Evolutionary conservation across 2,888 invertebrate species (phyloP).

Genomic region (Caenorhabditis sinica): DNA sequence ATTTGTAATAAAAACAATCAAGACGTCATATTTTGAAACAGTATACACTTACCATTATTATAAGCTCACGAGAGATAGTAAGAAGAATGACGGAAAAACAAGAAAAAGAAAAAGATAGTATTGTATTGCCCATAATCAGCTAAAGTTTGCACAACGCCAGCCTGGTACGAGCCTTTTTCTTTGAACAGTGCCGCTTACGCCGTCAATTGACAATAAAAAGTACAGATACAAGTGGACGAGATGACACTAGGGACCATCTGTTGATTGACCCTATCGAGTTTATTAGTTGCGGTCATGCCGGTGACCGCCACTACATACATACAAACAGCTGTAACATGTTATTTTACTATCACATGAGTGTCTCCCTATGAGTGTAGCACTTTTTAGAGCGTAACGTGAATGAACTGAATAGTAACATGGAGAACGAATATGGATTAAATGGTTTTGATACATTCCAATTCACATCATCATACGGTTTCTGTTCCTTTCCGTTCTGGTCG

Average conservation of each 20-base stretch:
- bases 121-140: slow-evolving; percentile 43
- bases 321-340: neutral
- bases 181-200: slow-evolving; percentile 32
- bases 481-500: slow-evolving; percentile 43
- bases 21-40: too few species aligned
- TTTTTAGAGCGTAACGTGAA: slow-evolving; percentile 32
- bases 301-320: neutral
- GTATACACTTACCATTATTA: too few species aligned
- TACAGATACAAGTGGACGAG: neutral
- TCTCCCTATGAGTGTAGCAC: neutral
- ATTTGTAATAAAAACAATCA: too few species aligned
- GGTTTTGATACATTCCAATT: slow-evolving; percentile 50
- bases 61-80: neutral
- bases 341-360: slow-evolving; percentile 1
- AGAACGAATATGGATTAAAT: slow-evolving; percentile 46
- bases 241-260: slow-evolving; percentile 25
- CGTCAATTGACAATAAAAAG: slow-evolving; percentile 3
- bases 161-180: slow-evolving; percentile 22
- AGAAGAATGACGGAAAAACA: slow-evolving; percentile 19
- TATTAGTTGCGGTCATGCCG: slow-evolving; percentile 15
- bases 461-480: slow-evolving; percentile 45
- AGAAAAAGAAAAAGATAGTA: too few species aligned
- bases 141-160: slow-evolving; percentile 23
- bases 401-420: slow-evolving; percentile 30
- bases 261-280: slow-evolving; percentile 30